Base-by-base conservation (phyloP, 1,140 invertebrate species). In the Goniozus legneri region DNA sequence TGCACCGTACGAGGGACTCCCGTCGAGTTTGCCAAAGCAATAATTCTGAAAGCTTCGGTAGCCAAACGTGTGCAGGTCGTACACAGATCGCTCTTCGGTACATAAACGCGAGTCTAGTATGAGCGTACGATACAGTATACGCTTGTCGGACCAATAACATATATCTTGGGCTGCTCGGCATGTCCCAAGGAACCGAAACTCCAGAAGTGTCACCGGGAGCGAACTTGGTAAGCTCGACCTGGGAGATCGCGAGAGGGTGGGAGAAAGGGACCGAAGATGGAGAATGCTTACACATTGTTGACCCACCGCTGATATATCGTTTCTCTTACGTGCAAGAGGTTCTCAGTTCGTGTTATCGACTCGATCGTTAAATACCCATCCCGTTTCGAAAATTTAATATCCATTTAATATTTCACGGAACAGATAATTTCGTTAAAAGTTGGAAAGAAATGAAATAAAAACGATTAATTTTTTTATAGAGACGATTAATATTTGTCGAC, bases 131-230 rank as follows among this genome's bases (percentile, higher is more conserved):
- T n/a, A n/a, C n/a, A 31, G 46, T 40, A 58, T 45, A 43, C 41
- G 53, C 50, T 58, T 45, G 30, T 27, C 36, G 22, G 14, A 41
- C 45, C 38, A 39, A 52, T 50, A 44, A 62, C 51, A 64, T 66
- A 66, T 72, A 71, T 66, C 64, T 69, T 57, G 46, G 48, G 31
- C 44, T 48, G 48, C 50, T 45, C 51, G 54, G 60, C 69, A n/a
- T n/a, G n/a, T n/a, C n/a, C 58, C 67, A 69, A 71, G 67, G 56
- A 71, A 57, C 64, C 63, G 64, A 67, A 73, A 70, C 69, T 72
- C 70, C 62, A 67, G 61, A 73, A 75, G 70, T 73, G 69, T 72
- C 72, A 65, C 67, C 42, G 50, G 67, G 65, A 72, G 65, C 60
- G 61, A 71, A 66, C 62, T 69, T 64, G 58, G 62, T 58, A 65